These are phyloP conservation scores for Bovichtus diacanthus DNA, from an alignment of 2,797 vertebrate species.

Conservation along the genomic window DNA sequence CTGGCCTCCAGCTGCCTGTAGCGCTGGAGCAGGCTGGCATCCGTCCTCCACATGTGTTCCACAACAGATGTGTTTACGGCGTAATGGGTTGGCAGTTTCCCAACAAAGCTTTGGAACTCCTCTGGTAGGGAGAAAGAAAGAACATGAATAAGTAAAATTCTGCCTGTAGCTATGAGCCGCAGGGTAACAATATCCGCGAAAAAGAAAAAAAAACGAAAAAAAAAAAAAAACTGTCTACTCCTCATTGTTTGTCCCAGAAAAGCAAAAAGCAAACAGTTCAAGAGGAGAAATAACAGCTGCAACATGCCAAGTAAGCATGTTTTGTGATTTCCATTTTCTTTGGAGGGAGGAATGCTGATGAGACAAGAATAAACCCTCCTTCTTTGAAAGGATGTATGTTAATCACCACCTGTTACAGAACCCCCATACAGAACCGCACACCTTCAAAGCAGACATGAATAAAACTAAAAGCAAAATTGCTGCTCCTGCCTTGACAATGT, in stretches of 20 bases:
- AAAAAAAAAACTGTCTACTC: slow-evolving; percentile 4
- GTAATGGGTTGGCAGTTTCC: slow-evolving; percentile 91
- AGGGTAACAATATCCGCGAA: slow-evolving; percentile 35
- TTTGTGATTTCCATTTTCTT: slow-evolving; percentile 21
- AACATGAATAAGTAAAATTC: slow-evolving; percentile 68
- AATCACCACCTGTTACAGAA: slow-evolving; percentile 51
- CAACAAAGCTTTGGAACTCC: slow-evolving; percentile 96
- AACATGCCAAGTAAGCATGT: slow-evolving; percentile 19
- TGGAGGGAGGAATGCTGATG: slow-evolving; percentile 20
- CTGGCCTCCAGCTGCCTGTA: slow-evolving; percentile 92
- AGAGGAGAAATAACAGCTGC: slow-evolving; percentile 31
- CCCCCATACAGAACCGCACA: not conserved
- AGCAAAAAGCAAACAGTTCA: slow-evolving; percentile 67
- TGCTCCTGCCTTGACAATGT: slow-evolving; percentile 13
- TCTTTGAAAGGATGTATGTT: slow-evolving; percentile 14
- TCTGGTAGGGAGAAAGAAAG: slow-evolving; percentile 81
- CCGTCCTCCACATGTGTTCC: slow-evolving; percentile 93
- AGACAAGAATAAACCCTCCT: slow-evolving; percentile 28
- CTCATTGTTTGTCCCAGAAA: slow-evolving; percentile 60
- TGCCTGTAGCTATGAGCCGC: slow-evolving; percentile 46
- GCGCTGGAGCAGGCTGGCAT: slow-evolving; percentile 91
- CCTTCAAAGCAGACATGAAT: slow-evolving; percentile 41
- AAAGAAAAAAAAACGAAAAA: slow-evolving; percentile 6
- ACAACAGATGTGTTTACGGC: slow-evolving; percentile 94
- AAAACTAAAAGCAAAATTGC: slow-evolving; percentile 37